A percentile compares a stretch with the other conserved stretches of the same genome.
phyloP scores from a whole-genome alignment of 2,888 invertebrate species.

The Minunthozetes semirufus region DNA sequence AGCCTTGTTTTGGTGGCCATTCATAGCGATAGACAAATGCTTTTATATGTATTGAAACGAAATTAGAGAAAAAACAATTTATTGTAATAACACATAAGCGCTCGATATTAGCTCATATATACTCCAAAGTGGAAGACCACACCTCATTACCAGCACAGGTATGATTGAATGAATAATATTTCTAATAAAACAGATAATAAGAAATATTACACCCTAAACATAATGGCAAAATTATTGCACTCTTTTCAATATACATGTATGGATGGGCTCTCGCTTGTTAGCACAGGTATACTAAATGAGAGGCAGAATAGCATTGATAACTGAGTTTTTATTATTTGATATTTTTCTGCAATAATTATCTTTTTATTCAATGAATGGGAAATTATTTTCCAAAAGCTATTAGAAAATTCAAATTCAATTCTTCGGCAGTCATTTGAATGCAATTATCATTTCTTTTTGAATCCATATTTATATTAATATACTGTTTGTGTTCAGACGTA shows the following conservation, averaged over 20 bases:
- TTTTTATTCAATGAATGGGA: too few relatives aligned
- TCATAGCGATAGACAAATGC: not conserved
- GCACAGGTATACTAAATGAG: too few relatives aligned
- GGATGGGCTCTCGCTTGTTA: too few relatives aligned
- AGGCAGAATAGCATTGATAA: too few relatives aligned
- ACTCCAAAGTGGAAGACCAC: not conserved
- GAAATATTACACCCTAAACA: conserved; percentile 6
- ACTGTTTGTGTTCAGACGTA: too few relatives aligned
- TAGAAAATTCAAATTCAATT: too few relatives aligned
- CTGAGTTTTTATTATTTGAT: too few relatives aligned
- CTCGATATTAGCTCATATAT: not conserved
- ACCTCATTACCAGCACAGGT: conserved; percentile 1
- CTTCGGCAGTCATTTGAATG: too few relatives aligned
- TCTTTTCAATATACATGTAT: not conserved
- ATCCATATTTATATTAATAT: too few relatives aligned
- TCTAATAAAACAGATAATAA: not conserved
- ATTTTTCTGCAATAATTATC: too few relatives aligned
- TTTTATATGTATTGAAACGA: not conserved
- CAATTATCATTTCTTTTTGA: too few relatives aligned
- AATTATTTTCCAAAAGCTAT: too few relatives aligned
- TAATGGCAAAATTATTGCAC: not conserved
- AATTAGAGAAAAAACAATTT: not conserved
- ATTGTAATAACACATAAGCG: conserved; percentile 3
- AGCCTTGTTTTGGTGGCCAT: not conserved
- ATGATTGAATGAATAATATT: not conserved